Percentiles rank a stretch among this genome's conserved stretches.
These are phyloP conservation scores for Catocala sponsa DNA, from an alignment of 2,888 invertebrate species.

Conservation along the genomic window DNA sequence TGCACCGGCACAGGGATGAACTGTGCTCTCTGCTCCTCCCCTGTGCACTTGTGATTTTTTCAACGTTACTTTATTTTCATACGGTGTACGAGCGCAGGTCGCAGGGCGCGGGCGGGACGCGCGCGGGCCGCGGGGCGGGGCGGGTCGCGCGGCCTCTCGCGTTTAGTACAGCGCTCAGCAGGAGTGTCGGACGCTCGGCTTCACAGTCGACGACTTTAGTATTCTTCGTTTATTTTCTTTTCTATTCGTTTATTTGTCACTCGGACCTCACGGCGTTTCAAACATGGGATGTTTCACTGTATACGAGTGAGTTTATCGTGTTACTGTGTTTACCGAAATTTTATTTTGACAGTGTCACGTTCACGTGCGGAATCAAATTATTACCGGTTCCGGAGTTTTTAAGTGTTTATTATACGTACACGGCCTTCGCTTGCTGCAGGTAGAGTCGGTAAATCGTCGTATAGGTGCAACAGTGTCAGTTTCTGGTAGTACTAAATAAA, in stretches of 20 bases:
- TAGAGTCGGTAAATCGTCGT: conserved; percentile 78
- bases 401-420: conserved; percentile 82
- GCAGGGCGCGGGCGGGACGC: conserved; percentile 73
- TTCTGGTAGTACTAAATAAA: conserved; percentile 64
- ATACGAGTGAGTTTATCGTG: conserved; percentile 71
- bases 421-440: conserved; percentile 82
- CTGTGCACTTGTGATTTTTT: conserved; percentile 73
- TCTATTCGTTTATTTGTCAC: conserved; percentile 87
- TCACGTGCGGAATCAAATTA: conserved; percentile 83
- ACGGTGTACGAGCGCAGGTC: conserved; percentile 75
- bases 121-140: conserved; percentile 72
- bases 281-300: conserved; percentile 73
- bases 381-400: conserved; percentile 86
- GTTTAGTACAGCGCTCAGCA: conserved; percentile 88
- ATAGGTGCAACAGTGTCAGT: conserved; percentile 72
- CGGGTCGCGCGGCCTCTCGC: conserved; percentile 82
- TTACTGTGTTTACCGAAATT: conserved; percentile 68
- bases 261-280: conserved; percentile 70
- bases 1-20: conserved; percentile 53
- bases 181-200: conserved; percentile 87
- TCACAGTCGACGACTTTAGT: conserved; percentile 84
- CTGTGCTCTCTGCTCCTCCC: conserved; percentile 54
- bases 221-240: conserved; percentile 88
- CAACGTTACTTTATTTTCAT: conserved; percentile 73
- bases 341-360: conserved; percentile 85